phyloP scores from a whole-genome alignment of 2,113 vertebrate species.

The Madoqua kirkii region DNA sequence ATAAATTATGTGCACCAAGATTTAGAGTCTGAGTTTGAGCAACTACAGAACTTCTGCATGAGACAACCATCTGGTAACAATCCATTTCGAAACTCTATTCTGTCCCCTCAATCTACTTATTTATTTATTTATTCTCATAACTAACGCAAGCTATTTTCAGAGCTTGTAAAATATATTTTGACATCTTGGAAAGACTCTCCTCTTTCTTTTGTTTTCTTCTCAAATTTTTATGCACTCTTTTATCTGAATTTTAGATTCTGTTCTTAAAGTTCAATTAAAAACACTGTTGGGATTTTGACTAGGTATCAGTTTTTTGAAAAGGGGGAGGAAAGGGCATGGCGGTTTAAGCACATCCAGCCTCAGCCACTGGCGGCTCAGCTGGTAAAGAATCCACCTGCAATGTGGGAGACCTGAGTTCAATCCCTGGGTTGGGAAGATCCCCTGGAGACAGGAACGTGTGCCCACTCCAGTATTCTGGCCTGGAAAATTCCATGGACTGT shows the following conservation, averaged over 20 bases:
- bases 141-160: slow-evolving; percentile 2
- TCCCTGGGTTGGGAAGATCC: background rate
- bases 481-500: background rate
- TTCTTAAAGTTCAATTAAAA: background rate
- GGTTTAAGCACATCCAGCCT: background rate
- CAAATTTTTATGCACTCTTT: background rate
- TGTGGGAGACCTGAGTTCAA: background rate
- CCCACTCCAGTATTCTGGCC: background rate
- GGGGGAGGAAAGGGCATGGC: background rate
- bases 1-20: background rate
- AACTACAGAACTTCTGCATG: background rate
- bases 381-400: background rate
- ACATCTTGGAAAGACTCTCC: background rate
- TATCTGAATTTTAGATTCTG: background rate
- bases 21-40: background rate
- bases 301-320: background rate
- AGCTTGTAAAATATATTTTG: background rate
- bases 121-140: background rate
- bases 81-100: background rate
- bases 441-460: accelerated
- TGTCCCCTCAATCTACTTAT: background rate
- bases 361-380: background rate
- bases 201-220: background rate
- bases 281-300: background rate
- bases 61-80: background rate